Base-by-base conservation (phyloP, 1,140 invertebrate species). In the Bombus impatiens region DNA sequence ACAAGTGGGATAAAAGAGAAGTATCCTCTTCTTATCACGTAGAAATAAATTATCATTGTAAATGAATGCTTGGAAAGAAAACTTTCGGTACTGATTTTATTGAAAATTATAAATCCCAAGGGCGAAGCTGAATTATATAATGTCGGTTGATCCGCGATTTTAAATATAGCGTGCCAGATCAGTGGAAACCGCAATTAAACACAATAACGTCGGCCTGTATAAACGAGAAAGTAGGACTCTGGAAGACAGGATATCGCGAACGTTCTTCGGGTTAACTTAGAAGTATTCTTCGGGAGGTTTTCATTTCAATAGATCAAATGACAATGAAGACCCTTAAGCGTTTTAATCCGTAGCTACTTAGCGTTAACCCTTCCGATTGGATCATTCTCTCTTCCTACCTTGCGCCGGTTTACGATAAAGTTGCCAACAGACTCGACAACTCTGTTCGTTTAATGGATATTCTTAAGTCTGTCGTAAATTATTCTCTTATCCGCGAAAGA, bases 391-490 rank as follows among this genome's bases (percentile, higher is more conserved):
- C 67, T 59, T 71, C 28, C 74, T 28, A 28, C 25, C 40, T 78
- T 35, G 74, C 42, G 28, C 32, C 25, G n/a, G 35, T 84, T 85
- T 59, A 78, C 65, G 72, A 65, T 65, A 42, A 82, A 82, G 53
- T 82, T 76, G 37, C 83, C 76, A 71, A 81, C 59, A 67, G 75
- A 87, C 22, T 89, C 84, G 85, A 88, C 86, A 70, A 86, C 85
- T 84, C 84, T 87, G 80, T 89, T 92, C 87, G 86, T 91, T 91
- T 87, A 89, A 91, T 89, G 88, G 81, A 70, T 81, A 75, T 67
- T 75, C 67, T 76, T 76, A 76, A 82, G 40, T 78, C 68, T 65
- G 47, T 42, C 32, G 44, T 44, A 37, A 76, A 57, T 80, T 79
- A 22, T 65, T 25, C 32, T 5, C 62, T 68, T 79, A 75, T 82